A percentile compares a stretch with the other conserved stretches of the same genome.
Evolutionary conservation across 2,888 invertebrate species (phyloP).

Genomic region (Ctena decussata): DNA sequence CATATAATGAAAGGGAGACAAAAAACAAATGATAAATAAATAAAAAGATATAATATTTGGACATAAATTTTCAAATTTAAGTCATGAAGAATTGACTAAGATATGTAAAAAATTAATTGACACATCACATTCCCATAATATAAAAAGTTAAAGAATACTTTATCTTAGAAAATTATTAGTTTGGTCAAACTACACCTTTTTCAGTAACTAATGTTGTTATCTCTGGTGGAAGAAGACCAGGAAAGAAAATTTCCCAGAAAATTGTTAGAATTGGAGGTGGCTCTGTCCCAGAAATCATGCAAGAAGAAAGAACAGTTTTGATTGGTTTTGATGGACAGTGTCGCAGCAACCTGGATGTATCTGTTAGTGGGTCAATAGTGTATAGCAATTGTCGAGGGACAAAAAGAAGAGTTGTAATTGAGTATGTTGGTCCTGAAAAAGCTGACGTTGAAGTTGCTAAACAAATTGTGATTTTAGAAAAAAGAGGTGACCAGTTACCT

Average conservation of each 20-base stretch:
- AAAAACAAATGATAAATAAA: too few species aligned
- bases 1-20: too few species aligned
- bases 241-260: not conserved
- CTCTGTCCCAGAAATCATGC: constrained; percentile 20
- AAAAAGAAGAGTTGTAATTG: constrained; percentile 27
- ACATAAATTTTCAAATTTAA: too few species aligned
- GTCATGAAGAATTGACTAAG: too few species aligned
- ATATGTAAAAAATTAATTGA: too few species aligned
- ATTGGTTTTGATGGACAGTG: constrained; percentile 46
- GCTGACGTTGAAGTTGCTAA: constrained; percentile 51
- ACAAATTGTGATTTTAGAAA: constrained; percentile 33
- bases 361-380: constrained; percentile 36
- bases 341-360: constrained; percentile 29
- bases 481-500: constrained; percentile 48
- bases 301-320: constrained; percentile 22
- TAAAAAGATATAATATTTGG: too few species aligned
- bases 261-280: constrained; percentile 50
- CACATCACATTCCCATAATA: too few species aligned
- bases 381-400: constrained; percentile 31
- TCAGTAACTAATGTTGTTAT: not conserved
- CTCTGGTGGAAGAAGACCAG: not conserved
- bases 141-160: too few species aligned
- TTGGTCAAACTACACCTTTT: too few species aligned
- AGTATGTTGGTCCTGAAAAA: constrained; percentile 38
- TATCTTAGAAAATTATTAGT: too few species aligned